These are phyloP conservation scores for Rotaria macrura DNA, from an alignment of 2,888 invertebrate genomes.

Conservation along the genomic window DNA sequence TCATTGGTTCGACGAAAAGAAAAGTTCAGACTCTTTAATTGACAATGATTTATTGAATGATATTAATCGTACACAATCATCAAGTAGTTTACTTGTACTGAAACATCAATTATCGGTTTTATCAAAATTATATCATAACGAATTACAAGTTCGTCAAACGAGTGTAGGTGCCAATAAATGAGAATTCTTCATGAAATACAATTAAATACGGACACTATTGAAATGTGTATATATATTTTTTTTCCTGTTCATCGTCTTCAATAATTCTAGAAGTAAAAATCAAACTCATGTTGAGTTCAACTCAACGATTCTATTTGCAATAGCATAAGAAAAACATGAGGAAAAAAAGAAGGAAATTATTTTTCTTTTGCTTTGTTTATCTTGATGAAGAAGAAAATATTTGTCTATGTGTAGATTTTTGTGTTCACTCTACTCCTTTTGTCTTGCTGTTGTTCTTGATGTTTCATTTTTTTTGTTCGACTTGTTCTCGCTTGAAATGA, in stretches of 20 bases:
- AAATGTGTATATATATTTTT: not conserved
- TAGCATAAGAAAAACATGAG: not conserved
- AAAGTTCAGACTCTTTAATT: not conserved
- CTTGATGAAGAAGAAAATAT: not conserved
- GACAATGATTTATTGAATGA: not conserved
- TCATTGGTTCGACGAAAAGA: not conserved
- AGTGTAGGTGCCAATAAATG: no score
- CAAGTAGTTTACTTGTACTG: not conserved
- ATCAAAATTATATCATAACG: slow-evolving; percentile 16
- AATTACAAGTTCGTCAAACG: not conserved
- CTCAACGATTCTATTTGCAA: not conserved
- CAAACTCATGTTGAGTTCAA: not conserved
- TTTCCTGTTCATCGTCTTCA: not conserved
- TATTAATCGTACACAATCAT: not conserved
- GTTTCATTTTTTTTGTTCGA: not conserved
- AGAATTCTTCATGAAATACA: not conserved
- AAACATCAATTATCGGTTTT: not conserved
- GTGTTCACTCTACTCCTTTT: not conserved
- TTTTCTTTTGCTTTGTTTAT: not conserved
- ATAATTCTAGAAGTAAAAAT: not conserved
- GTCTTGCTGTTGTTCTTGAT: not conserved
- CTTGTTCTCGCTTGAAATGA: not conserved
- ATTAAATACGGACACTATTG: no score
- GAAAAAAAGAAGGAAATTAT: no score
- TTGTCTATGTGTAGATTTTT: not conserved